Percentiles rank a stretch among this genome's conserved stretches.
Evolutionary conservation across 2,113 vertebrate species (phyloP).

Genomic region (Synchiropus splendidus): DNA sequence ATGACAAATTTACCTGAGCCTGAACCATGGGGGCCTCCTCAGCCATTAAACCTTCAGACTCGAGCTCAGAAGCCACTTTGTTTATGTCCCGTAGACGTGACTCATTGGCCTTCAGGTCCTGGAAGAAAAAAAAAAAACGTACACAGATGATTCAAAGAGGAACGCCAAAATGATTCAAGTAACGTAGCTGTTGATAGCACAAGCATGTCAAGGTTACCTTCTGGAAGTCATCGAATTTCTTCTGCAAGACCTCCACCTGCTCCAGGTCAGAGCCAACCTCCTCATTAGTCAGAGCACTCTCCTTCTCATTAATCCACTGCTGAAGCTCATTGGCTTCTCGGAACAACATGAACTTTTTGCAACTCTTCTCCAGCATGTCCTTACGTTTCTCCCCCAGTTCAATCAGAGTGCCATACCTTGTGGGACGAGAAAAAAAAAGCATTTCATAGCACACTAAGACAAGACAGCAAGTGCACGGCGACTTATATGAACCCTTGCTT

Average conservation of each 20-base stretch:
- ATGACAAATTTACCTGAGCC: slow-evolving; percentile 70
- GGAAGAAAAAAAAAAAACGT: not conserved
- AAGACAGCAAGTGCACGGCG: no score
- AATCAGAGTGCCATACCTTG: slow-evolving; percentile 85
- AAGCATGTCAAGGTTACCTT: slow-evolving; percentile 67
- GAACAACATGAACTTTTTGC: slow-evolving; percentile 98
- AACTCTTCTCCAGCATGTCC: slow-evolving; percentile 96
- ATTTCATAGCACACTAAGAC: no score
- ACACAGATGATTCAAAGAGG: no score
- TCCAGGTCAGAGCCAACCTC: slow-evolving; percentile 94
- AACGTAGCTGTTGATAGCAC: no score
- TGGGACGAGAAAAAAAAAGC: not conserved
- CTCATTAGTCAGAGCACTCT: slow-evolving; percentile 82
- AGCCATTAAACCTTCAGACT: slow-evolving; percentile 93
- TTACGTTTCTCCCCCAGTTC: slow-evolving; percentile 93
- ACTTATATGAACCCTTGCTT: not conserved
- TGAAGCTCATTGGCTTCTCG: slow-evolving; percentile 92
- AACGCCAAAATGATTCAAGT: no score
- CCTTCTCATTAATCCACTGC: slow-evolving; percentile 98
- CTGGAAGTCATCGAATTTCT: slow-evolving; percentile 99
- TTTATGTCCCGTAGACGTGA: slow-evolving; percentile 96
- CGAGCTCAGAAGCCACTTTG: slow-evolving; percentile 90
- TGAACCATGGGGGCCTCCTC: slow-evolving; percentile 87
- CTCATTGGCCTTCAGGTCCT: slow-evolving; percentile 97
- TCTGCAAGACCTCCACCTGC: slow-evolving; percentile 96